Base-by-base conservation (phyloP, 2,113 vertebrate species). In the Pyrgilauda ruficollis region DNA sequence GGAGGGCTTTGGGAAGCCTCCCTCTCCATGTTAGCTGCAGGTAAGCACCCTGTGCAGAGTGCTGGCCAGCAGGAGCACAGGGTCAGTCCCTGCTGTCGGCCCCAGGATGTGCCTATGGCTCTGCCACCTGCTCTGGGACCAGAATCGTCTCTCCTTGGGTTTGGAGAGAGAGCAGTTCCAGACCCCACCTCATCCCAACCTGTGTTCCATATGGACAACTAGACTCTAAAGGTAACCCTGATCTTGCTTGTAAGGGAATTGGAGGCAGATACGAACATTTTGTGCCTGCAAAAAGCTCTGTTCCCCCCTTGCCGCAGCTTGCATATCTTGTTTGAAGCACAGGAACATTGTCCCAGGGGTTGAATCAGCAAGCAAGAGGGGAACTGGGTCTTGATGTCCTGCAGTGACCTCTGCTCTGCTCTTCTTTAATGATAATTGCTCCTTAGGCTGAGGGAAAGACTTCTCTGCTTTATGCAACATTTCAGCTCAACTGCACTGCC, bases 171-270 rank as follows among this genome's bases (percentile, higher is more conserved):
- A 55, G 4, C 30, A 37, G 20, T 37, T 49, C n/a, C 87, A 64
- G 44, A 27, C 15, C 20, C 21, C 10, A 6, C 14, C 35, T 64
- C 46, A 37, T 37, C 44, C 43, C 52, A 67, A 73, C 43, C n/a
- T 0, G 0, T 39, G 46, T 5, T 69, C 50, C 6, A 2, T 10
- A 20, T 0, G 4, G 61, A 69, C 4, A 1, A 20, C 73, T 75
- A 22, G 33, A 8, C 56, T 70, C 9, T 14, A 43, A 68, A 75
- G 23, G 16, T 22, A 66, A 37, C 35, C 56, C 44, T 30, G 53
- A 61, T 28, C 28, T 49, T 79, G 66, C n/a, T 49, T 79, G 66
- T 31, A 18, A 68, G 41, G 53, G 49, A 72, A 39, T 2, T 43
- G 26, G 6, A n/a, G n/a, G n/a, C 22, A 67, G 63, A 39, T 3